Evolutionary conservation across 2,113 vertebrate species (phyloP).

Genomic region (human (Homo sapiens)): DNA sequence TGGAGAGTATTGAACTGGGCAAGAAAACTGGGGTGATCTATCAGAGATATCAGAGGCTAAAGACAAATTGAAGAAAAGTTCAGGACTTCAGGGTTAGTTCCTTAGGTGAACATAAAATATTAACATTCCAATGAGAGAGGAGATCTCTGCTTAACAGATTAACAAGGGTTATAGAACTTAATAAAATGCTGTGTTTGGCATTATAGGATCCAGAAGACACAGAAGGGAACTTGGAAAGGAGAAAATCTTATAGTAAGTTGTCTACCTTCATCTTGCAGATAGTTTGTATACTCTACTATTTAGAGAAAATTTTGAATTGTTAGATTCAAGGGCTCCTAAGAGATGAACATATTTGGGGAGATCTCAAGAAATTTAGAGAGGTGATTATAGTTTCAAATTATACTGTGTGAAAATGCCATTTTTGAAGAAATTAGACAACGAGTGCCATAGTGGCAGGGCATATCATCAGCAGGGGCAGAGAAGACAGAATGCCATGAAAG

Average conservation of each 20-base stretch:
- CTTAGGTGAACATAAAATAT: neutral
- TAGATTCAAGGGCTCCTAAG: neutral
- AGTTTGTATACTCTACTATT: neutral
- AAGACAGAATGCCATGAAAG: neutral
- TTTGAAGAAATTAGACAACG: neutral
- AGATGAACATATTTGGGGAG: neutral
- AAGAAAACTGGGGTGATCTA: neutral
- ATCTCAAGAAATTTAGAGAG: neutral
- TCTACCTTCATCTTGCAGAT: neutral
- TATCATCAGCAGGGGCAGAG: neutral
- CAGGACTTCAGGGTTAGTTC: neutral
- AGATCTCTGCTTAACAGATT: neutral
- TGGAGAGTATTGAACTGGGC: neutral
- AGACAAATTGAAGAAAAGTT: neutral
- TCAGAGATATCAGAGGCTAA: neutral
- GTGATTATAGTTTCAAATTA: neutral
- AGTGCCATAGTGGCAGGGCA: neutral
- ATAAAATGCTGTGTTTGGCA: neutral
- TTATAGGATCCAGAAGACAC: neutral
- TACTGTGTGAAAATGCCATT: neutral
- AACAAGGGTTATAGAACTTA: neutral
- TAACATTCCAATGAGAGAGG: neutral
- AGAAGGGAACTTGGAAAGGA: neutral
- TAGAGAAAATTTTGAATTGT: neutral
- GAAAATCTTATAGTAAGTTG: neutral